Evolutionary conservation across 1,140 invertebrate species (phyloP).

Genomic region (Drosophila repletoides): DNA sequence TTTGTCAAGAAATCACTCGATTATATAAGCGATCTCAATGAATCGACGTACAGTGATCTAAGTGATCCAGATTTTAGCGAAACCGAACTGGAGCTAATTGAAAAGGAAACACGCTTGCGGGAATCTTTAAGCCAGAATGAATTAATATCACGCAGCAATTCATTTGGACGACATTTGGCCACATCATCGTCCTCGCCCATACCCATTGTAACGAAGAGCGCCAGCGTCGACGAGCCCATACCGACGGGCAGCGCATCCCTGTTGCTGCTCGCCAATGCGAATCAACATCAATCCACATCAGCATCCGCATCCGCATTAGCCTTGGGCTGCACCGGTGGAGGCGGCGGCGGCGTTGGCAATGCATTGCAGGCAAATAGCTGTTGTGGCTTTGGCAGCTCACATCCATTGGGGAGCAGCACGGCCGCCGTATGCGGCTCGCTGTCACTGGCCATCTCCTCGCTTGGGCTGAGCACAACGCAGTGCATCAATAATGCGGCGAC

Average conservation of each 20-base stretch:
- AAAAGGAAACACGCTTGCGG: slow-evolving; percentile 82
- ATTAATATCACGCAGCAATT: slow-evolving; percentile 78
- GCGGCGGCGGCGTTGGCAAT: slow-evolving; percentile 3
- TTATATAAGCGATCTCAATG: slow-evolving; percentile 85
- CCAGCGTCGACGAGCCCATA: slow-evolving; percentile 80
- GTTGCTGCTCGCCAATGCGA: slow-evolving; percentile 35
- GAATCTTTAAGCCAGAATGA: slow-evolving; percentile 80
- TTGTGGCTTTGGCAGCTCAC: slow-evolving; percentile 47
- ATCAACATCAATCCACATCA: slow-evolving; percentile 45
- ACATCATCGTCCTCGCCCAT: slow-evolving; percentile 79
- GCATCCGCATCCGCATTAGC: slow-evolving; percentile 39
- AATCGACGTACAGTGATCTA: slow-evolving; percentile 85
- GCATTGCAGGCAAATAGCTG: slow-evolving; percentile 38
- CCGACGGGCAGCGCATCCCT: slow-evolving; percentile 44
- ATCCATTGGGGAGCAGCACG: slow-evolving; percentile 68
- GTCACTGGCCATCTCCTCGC: slow-evolving; percentile 78
- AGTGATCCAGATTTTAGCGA: slow-evolving; percentile 85
- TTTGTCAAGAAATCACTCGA: slow-evolving; percentile 84
- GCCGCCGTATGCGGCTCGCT: slow-evolving; percentile 79
- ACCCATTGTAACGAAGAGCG: slow-evolving; percentile 81
- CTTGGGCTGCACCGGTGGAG: slow-evolving; percentile 9
- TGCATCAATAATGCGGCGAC: slow-evolving; percentile 38
- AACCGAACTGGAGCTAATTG: slow-evolving; percentile 84
- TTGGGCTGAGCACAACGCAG: slow-evolving; percentile 64
- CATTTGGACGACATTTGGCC: slow-evolving; percentile 76